phyloP scores from a whole-genome alignment of 2,113 vertebrate genomes.

The Gorsachius goisagi region DNA sequence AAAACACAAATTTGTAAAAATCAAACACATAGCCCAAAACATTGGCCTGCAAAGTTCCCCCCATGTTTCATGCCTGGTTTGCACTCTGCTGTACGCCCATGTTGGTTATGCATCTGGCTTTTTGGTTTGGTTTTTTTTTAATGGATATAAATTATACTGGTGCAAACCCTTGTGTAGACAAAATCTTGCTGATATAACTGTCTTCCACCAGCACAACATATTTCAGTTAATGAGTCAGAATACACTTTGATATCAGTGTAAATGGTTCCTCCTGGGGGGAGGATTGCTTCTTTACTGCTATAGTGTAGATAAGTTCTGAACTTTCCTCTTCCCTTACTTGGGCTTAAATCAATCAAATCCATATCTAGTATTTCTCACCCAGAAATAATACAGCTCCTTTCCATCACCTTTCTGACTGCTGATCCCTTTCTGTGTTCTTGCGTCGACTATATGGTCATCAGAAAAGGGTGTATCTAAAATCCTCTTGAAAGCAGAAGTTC shows the following conservation, averaged over 20 bases:
- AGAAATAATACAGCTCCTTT: constrained; percentile 18
- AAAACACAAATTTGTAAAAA: not conserved
- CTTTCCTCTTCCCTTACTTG: not conserved
- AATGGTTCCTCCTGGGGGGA: constrained; percentile 20
- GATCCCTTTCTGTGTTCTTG: not conserved
- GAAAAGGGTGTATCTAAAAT: not conserved
- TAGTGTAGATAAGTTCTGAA: constrained; percentile 26
- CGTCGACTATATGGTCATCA: not conserved
- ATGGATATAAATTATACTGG: not conserved
- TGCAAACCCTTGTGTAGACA: not conserved
- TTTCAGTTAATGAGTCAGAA: constrained; percentile 62
- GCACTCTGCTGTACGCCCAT: fast-evolving
- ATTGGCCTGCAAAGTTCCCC: not conserved
- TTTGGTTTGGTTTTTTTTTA: not conserved
- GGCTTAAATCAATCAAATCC: constrained; percentile 12
- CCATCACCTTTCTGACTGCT: not conserved
- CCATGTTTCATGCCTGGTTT: not conserved
- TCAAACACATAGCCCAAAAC: not conserved
- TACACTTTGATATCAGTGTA: constrained; percentile 42
- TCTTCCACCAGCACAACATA: constrained; percentile 8
- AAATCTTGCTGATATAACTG: constrained; percentile 45
- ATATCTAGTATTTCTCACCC: not conserved
- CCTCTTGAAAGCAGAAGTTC: not conserved
- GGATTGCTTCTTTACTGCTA: constrained; percentile 25
- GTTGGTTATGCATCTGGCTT: not conserved